Base-by-base conservation (phyloP, 2,888 invertebrate species). In the Phyllotreta striolata region DNA sequence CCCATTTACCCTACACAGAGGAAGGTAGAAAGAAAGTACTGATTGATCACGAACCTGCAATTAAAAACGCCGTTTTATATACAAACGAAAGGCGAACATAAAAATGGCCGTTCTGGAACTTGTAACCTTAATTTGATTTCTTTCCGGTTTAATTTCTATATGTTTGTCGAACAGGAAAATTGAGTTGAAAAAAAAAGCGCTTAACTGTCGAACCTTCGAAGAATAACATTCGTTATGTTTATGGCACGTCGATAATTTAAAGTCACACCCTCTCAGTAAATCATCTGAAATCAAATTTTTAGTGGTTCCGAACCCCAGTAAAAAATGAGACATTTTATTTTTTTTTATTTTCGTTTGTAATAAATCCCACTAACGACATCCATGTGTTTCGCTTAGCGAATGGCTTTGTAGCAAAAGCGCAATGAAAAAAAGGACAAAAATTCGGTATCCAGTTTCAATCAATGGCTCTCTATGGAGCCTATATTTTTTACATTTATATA, bases 331-430 rank as follows among this genome's bases (percentile, higher is more conserved):
- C 35, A 6, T 44, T 46, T 52, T 52, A 12, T 38, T 38, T 52
- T 54, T n/a, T 54, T 54, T 61, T 24, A 24, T 24, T 24, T 24
- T 44, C 54, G 43, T 54, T 61, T 55, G 54, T 46, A 52, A 61
- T 61, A 61, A 61, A 61, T 61, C 54, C 44, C 35, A 54, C 61
- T 61, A 61, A 61, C 54, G 61, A 61, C 61, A 52, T 52, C 54
- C 61, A 61, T 61, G 61, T 61, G 61, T 61, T 54, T 39, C 49
- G 41, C 38, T 61, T 24, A 24, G 52, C 44, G 43, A 35, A 14
- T 51, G 43, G 35, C 13, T 41, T 54, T 43, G 13, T 56, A 35
- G 14, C n/a, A 13, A 41, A 41, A 3, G 49, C 34, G 47, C 46
- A 49, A 43, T 41, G 47, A 34, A 59, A 46, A 24, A 37, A 39